Evolutionary conservation across 2,113 vertebrate species (phyloP).

Genomic region (Esox niger): DNA sequence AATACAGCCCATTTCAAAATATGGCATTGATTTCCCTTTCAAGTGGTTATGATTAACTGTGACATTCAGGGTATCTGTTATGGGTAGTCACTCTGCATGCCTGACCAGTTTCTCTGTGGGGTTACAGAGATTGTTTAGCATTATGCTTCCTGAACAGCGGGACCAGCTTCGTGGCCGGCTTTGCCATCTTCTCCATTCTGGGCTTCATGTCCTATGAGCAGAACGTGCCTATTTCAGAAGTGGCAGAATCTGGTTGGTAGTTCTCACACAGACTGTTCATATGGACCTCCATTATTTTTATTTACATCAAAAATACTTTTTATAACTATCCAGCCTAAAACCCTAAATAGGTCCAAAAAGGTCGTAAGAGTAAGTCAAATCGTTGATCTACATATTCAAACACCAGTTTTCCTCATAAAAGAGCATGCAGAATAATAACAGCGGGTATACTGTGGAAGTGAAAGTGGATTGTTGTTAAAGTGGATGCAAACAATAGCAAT

Average conservation of each 20-base stretch:
- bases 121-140: constrained; percentile 84
- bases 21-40: neutral
- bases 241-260: constrained; percentile 90
- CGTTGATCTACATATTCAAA: no score
- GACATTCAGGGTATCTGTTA: neutral
- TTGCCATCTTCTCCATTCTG: constrained; percentile 97
- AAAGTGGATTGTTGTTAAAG: no score
- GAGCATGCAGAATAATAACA: no score
- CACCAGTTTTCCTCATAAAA: no score
- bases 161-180: constrained; percentile 93
- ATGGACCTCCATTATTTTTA: no score
- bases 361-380: no score
- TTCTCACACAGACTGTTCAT: neutral
- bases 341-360: no score
- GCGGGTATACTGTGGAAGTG: no score
- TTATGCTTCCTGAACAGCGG: constrained; percentile 95
- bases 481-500: no score
- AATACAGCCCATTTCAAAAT: neutral
- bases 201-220: constrained; percentile 96
- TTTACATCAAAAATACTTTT: no score
- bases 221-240: constrained; percentile 88
- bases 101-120: neutral
- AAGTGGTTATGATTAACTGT: no score
- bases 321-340: no score
- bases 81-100: neutral